A percentile compares a stretch with the other conserved stretches of the same genome.
phyloP scores from a whole-genome alignment of 2,113 vertebrate species.

The Pan troglodytes region NHGRI_mPanTro3-v2.1_pri NC_072421.2:119549001-119549500 shows the following conservation, averaged over 20 bases:
- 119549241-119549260: not conserved
- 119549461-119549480: not conserved
- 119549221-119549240: not conserved
- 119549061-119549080: not conserved
- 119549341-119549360: conserved; percentile 8
- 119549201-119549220: not conserved
- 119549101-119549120: not conserved
- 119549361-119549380: not conserved
- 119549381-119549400: not conserved
- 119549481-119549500: not conserved
- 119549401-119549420: not conserved
- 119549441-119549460: not conserved
- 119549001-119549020: not conserved
- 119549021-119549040: not conserved
- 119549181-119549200: not conserved
- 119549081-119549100: not conserved
- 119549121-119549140: not conserved
- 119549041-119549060: not conserved
- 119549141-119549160: not conserved
- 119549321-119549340: not conserved
- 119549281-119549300: not conserved
- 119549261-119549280: not conserved
- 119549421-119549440: not conserved
- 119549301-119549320: not conserved
- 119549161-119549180: not conserved